These are phyloP conservation scores for Metalampra italica DNA, from an alignment of 2,888 invertebrate genomes.

Conservation along the genomic window DNA sequence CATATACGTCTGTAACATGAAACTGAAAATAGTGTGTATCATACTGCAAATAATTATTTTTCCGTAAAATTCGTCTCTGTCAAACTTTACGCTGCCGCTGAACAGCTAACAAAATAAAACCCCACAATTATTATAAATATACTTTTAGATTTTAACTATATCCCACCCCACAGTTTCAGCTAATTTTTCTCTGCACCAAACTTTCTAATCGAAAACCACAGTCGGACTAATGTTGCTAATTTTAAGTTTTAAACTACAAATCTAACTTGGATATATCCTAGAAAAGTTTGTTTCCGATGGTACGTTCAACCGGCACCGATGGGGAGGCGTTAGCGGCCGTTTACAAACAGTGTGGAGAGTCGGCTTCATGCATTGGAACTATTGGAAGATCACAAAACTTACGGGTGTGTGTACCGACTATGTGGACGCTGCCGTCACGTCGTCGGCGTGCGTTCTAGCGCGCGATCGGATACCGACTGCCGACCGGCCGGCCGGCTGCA, in stretches of 20 bases:
- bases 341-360: constrained; percentile 34
- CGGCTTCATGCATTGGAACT: constrained; percentile 30
- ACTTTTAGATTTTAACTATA: too few relatives aligned
- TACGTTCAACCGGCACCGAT: constrained; percentile 6
- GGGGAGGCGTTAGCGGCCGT: constrained; percentile 10
- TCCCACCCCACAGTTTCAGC: too few relatives aligned
- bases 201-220: constrained; percentile 20
- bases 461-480: constrained; percentile 49
- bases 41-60: too few relatives aligned
- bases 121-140: too few relatives aligned
- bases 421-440: constrained; percentile 24
- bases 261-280: constrained; percentile 31
- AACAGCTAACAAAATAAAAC: too few relatives aligned
- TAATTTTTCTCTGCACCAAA: background rate
- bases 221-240: constrained; percentile 32
- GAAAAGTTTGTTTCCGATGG: constrained; percentile 19
- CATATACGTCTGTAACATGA: constrained; percentile 12
- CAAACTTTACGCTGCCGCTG: constrained; percentile 10
- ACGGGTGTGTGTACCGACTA: constrained; percentile 40
- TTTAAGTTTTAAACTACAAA: constrained; percentile 39
- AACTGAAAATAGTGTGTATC: constrained; percentile 3
- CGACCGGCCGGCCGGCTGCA: constrained; percentile 11
- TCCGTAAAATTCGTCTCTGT: background rate
- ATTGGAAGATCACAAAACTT: constrained; percentile 56
- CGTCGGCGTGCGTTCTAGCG: constrained; percentile 43